Evolutionary conservation across 2,797 vertebrate species (phyloP), one percentile per base, ranked within the genome.

Genomic region (Pipistrellus pygmaeus): DNA sequence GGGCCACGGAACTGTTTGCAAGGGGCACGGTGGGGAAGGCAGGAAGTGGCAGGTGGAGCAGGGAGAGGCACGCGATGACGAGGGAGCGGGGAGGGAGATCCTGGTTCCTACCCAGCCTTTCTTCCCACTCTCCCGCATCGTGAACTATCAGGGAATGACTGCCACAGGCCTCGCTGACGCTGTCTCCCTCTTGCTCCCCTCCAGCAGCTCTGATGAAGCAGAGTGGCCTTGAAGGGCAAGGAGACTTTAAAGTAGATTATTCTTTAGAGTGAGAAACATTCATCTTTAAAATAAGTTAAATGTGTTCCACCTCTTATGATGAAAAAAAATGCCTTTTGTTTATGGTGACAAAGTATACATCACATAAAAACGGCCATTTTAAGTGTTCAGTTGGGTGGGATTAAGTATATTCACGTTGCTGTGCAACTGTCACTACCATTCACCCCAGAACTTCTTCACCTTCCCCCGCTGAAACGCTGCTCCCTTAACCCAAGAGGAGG

Each of bases 1-100:
- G 71, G 95, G 96, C 92, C 95, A 96, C 78, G 76, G 96, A 98
- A 51, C 94, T 44, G 21, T 94, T 85, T 85, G 95, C 87, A 96
- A 96, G 76, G 69, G 94, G 85, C 90, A 60, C 62, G 41, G 13
- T 4, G 81, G 95, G 92, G n/a, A 93, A 60, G 10, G 48, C 94
- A 84, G 95, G 96, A 96, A 97, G 96, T 75, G 62, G 76, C 92
- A 85, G 48, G 80, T 1, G 78, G 76, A 93, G 96, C 88, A 81
- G 15, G 35, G 72, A 95, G 64, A 93, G 87, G 72, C 87, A 93
- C 48, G 35, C 23, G 72, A 85, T 23, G 38, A 41, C 62, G 86
- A 85, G 57, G 85, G 80, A 95, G 75, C 48, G 51, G 35, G 57
- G 85, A 86, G 87, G 71, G 75, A 60, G 0, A 4, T 60, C 38